Evolutionary conservation across 2,113 vertebrate genomes (phyloP).

Genomic region (Tetrax tetrax): DNA sequence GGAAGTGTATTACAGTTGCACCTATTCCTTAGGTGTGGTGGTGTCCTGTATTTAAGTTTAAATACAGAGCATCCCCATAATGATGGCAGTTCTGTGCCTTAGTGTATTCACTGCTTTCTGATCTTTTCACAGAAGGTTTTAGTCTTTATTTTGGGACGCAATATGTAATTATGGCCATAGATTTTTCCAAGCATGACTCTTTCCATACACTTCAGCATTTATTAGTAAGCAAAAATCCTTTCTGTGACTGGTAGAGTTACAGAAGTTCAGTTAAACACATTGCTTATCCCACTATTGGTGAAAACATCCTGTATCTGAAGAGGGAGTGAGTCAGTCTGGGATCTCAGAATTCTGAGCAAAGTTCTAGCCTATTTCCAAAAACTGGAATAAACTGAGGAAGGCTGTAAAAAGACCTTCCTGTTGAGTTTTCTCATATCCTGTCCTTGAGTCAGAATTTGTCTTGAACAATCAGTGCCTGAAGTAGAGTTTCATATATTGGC

Average conservation of each 20-base stretch:
- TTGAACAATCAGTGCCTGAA: not conserved
- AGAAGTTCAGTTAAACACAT: not conserved
- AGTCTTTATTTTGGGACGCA: not conserved
- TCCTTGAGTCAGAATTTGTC: not conserved
- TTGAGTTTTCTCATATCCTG: not conserved
- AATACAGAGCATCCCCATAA: not conserved
- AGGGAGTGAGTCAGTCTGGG: not conserved
- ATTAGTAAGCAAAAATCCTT: not conserved
- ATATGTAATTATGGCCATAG: not conserved
- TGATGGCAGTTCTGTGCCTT: not conserved
- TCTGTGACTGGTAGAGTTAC: not conserved
- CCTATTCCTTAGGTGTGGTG: not conserved
- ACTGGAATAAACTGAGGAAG: not conserved
- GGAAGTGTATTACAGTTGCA: not conserved
- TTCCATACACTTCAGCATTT: not conserved
- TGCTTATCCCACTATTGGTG: not conserved
- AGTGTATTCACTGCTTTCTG: not conserved
- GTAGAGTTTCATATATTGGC: not conserved
- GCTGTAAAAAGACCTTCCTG: not conserved
- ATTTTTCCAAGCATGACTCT: not conserved
- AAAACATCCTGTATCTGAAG: not conserved
- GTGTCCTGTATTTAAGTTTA: not conserved
- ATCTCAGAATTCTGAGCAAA: not conserved
- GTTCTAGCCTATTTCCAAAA: not conserved
- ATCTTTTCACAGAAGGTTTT: not conserved